Evolutionary conservation across 2,797 vertebrate genomes (phyloP), one percentile per base, ranked within the genome.

Genomic region (Schizopygopsis malacanthus): DNA sequence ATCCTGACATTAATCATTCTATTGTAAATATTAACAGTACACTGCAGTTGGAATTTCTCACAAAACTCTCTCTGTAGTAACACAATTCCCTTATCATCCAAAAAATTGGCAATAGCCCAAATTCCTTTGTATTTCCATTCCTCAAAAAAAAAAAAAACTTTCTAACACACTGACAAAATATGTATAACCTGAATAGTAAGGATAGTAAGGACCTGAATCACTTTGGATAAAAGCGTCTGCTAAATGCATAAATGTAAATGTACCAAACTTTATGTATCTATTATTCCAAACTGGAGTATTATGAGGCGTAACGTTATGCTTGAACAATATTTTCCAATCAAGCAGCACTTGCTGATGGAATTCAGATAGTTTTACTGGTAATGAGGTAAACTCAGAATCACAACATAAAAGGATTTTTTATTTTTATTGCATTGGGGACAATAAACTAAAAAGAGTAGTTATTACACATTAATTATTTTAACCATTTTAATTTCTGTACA

Each of bases 251-350:
- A 33, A 33, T 33, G 33, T 33, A 33, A 33, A 33, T 33, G 33
- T 33, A 8, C 12, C 16, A 39, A 85, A 39, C 11, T 16, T 13
- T 15, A 87, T 61, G 54, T 25, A 69, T 75, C 69, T 81, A 45
- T 77, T 76, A 69, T 87, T 81, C 76, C 81, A 73, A 47, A 80
- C 25, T 8, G 67, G 65, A n/a, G 54, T 79, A 18, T 54, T 87
- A 22, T 82, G 83, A 47, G 56, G 59, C 22, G 56, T 84, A 18
- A 81, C 85, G 43, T 84, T 84, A 50, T 56, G 82, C 9, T 81
- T 81, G 28, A 41, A 81, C 41, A 71, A 10, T 15, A 87, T 16
- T 73, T 81, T 87, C 41, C 41, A 43, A 43, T 43, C 8, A 43
- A 9, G 41, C 41, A 43, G 41, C 41, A 43, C 41, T 43, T 43